Evolutionary conservation across 1,140 invertebrate genomes (phyloP), one percentile per base, ranked within the genome.

Genomic region (Caerostris extrusa): DNA sequence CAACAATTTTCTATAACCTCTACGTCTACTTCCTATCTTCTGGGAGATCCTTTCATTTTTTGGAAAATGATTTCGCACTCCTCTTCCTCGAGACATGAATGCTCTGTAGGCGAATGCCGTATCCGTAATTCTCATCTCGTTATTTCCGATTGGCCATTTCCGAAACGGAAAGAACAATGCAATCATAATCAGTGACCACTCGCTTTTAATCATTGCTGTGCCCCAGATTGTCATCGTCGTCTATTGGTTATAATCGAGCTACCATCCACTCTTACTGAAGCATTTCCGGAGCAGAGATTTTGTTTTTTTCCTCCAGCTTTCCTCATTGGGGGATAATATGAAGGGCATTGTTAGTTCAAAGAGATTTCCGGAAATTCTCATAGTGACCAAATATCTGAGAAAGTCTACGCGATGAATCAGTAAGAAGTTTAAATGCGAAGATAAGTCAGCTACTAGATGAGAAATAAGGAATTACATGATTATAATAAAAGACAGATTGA

Each of bases 181-280:
- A 57, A 90, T 90, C 58, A 91, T 91, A 91, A 91, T 91, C 77
- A 91, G 14, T 83, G 81, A 64, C 90, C 90, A 64, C 90, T 91
- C 90, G 58, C 90, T 91, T 83, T 91, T 83, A 91, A 91, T 91
- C 90, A 91, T 83, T 83, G 90, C 77, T 83, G 12, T 3, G 71
- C 58, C 34, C 64, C 3, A 12, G 58, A 83, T 91, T 91, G 90
- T 91, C 90, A 83, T 83, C 90, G 34, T 57, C 58, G 77, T 83
- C 90, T 34, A 90, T 90, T 90, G 89, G 69, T 14, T 81, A 90
- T 81, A 90, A 81, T 81, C 67, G 89, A 60, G 61, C 55, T 77
- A 57, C 89, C n/a, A 77, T 81, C 34, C 89, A n/a, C 56, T 81
- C 55, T n/a, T 55, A n/a, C 14, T n/a, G 69, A 67, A 90, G 71